Evolutionary conservation across 2,888 invertebrate genomes (phyloP).

Genomic region (Thereva nobilitata): DNA sequence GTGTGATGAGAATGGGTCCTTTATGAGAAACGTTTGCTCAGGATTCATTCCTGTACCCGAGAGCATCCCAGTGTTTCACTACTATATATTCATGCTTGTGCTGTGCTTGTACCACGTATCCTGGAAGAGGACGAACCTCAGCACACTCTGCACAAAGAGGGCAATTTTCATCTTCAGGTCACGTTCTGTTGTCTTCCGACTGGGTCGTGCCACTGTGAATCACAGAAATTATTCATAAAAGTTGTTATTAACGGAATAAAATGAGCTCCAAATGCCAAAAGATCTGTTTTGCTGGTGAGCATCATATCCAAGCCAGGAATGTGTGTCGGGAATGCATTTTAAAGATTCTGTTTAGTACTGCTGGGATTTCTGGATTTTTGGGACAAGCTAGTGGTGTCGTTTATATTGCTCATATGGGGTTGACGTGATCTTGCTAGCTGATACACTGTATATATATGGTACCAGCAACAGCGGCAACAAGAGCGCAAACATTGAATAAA

Average conservation of each 20-base stretch:
- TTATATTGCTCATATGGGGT: not conserved
- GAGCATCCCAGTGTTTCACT: too few species aligned
- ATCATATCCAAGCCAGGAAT: conserved; percentile 5
- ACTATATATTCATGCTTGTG: conserved; percentile 2
- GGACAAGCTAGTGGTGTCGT: not conserved
- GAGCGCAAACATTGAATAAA: too few species aligned
- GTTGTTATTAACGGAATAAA: conserved; percentile 39
- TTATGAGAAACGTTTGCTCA: not conserved
- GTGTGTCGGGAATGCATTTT: conserved; percentile 23
- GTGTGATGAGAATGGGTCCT: not conserved
- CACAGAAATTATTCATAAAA: conserved; percentile 41
- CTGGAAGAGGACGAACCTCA: not conserved
- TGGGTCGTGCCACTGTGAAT: conserved; percentile 29
- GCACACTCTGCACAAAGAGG: not conserved
- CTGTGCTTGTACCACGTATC: not conserved
- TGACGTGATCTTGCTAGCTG: conserved; percentile 12
- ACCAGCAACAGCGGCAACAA: too few species aligned
- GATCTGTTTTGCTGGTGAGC: conserved; percentile 32
- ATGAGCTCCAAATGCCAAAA: conserved; percentile 34
- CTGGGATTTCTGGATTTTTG: conserved; percentile 7
- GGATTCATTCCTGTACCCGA: too few species aligned
- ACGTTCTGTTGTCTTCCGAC: conserved; percentile 31
- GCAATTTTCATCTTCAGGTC: conserved; percentile 28
- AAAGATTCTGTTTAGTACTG: conserved; percentile 21
- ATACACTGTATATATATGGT: too few species aligned